Percentiles rank a stretch among this genome's conserved stretches.
Evolutionary conservation across 2,888 invertebrate genomes (phyloP).

Genomic region (Hyppa rectilinea): DNA sequence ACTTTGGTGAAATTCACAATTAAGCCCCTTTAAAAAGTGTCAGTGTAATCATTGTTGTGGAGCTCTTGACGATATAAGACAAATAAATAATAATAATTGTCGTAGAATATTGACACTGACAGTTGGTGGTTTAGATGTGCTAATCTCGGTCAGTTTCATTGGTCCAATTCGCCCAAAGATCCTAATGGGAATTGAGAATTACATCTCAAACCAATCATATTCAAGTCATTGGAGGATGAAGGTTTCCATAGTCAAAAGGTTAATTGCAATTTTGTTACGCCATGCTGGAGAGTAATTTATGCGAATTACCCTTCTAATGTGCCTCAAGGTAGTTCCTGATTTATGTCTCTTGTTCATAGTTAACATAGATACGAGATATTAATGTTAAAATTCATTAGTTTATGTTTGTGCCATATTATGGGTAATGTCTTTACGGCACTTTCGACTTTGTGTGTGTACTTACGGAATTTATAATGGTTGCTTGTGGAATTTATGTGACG

Average conservation of each 20-base stretch:
- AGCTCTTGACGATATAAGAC: too few species aligned
- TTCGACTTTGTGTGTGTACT: slow-evolving; percentile 52
- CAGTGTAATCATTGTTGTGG: too few species aligned
- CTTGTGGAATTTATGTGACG: slow-evolving; percentile 51
- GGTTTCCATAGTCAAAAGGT: slow-evolving; percentile 26
- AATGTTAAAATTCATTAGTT: slow-evolving; percentile 64
- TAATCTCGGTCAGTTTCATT: too few species aligned
- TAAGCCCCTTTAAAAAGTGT: too few species aligned
- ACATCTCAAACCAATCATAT: neutral
- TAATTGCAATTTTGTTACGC: slow-evolving; percentile 47
- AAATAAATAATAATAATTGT: too few species aligned
- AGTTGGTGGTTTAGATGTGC: too few species aligned
- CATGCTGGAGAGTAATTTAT: slow-evolving; percentile 56
- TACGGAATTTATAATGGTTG: slow-evolving; percentile 59
- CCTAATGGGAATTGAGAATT: neutral
- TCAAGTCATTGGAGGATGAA: too few species aligned
- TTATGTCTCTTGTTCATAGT: slow-evolving; percentile 61
- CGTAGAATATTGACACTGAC: too few species aligned
- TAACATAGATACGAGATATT: slow-evolving; percentile 57
- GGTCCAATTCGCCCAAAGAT: too few species aligned
- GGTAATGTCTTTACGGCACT: slow-evolving; percentile 48
- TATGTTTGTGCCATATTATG: slow-evolving; percentile 43
- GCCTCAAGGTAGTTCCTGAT: slow-evolving; percentile 62
- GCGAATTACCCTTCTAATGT: slow-evolving; percentile 58
- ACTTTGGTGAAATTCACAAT: too few species aligned